Percentiles rank a stretch among this genome's conserved stretches.
Evolutionary conservation across 2,797 vertebrate genomes (phyloP).

Genomic region (Sebastes matsubarae): DNA sequence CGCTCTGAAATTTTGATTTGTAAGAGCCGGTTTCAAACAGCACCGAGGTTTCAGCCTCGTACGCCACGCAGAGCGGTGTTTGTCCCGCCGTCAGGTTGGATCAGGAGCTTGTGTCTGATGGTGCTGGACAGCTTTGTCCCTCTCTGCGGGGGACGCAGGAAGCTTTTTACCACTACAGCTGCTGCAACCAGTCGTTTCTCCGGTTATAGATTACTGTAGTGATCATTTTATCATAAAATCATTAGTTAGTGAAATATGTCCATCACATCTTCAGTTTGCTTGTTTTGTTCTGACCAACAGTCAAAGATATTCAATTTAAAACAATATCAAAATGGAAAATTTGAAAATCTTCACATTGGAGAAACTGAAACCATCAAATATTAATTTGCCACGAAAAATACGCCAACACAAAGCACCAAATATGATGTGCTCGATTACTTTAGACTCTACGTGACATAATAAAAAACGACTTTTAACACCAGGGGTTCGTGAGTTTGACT

Average conservation of each 20-base stretch:
- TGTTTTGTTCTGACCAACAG: no score
- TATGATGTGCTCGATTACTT: no score
- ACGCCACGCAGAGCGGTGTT: constrained; percentile 51
- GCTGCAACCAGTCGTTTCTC: neutral
- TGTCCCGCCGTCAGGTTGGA: constrained; percentile 66
- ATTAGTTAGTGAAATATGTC: neutral
- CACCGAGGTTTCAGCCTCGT: constrained; percentile 23
- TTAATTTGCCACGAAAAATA: no score
- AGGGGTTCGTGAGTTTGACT: no score
- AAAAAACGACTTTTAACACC: no score
- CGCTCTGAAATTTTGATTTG: constrained; percentile 69
- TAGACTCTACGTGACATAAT: no score
- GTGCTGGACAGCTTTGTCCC: constrained; percentile 49
- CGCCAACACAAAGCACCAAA: no score
- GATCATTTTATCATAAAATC: neutral
- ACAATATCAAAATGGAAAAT: neutral
- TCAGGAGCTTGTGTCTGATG: constrained; percentile 64
- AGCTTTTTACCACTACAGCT: neutral
- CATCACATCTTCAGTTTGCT: no score
- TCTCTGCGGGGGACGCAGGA: constrained; percentile 42
- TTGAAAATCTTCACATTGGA: neutral
- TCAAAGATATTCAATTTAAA: neutral
- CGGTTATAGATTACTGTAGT: no score
- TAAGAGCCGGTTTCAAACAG: constrained; percentile 64
- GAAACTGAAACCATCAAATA: no score